These are phyloP conservation scores for Anthopleura xanthogrammica DNA, from an alignment of 92 coral and sea anemone species.

Conservation along the genomic window DNA sequence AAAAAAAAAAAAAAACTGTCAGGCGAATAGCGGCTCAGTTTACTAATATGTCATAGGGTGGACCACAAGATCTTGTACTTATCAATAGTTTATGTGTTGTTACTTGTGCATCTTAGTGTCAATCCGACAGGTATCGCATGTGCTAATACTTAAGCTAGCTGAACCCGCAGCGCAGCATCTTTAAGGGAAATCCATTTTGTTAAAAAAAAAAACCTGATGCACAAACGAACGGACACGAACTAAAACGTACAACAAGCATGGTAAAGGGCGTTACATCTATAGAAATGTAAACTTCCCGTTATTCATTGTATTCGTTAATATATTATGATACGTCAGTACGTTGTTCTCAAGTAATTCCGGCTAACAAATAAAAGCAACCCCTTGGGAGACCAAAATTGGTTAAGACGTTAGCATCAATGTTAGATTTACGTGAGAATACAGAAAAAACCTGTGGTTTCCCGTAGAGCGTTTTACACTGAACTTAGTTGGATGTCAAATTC, in stretches of 20 bases:
- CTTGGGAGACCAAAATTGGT: slow-evolving; percentile 1
- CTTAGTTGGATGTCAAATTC: slow-evolving; percentile 7
- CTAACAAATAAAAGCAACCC: background rate
- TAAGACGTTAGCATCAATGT: background rate
- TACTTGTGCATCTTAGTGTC: slow-evolving; percentile 6
- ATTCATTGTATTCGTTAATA: background rate
- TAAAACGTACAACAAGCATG: background rate
- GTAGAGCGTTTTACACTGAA: slow-evolving; percentile 11
- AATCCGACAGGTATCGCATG: slow-evolving; percentile 37
- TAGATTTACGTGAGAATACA: background rate
- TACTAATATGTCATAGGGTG: background rate
- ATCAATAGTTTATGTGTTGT: slow-evolving; percentile 22
- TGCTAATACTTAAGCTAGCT: slow-evolving; percentile 22
- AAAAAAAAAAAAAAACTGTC: background rate
- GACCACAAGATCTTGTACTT: background rate
- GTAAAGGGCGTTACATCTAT: background rate
- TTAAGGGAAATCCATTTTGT: background rate
- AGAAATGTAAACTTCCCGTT: background rate
- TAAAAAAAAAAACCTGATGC: background rate
- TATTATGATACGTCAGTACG: background rate
- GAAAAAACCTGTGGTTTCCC: background rate
- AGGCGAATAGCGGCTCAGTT: background rate
- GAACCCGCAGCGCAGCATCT: background rate
- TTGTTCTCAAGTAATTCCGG: background rate
- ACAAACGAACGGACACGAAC: background rate